These are phyloP conservation scores for Meandrusa payeni DNA, from an alignment of 2,888 invertebrate genomes.

Conservation along the genomic window DNA sequence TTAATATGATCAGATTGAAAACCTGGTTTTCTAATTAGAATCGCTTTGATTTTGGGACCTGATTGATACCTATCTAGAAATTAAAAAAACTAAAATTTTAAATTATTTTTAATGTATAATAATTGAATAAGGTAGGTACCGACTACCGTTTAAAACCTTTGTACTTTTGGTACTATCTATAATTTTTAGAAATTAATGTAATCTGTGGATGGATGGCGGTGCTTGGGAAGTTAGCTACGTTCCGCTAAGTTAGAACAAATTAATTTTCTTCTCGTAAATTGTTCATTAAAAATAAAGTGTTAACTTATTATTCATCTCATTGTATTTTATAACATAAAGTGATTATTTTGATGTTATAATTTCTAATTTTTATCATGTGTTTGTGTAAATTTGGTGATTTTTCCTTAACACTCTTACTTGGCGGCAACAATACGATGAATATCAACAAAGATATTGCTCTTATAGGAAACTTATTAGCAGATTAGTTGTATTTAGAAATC, in stretches of 20 bases:
- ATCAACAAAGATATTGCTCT: conserved; percentile 50
- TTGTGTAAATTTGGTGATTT: conserved; percentile 40
- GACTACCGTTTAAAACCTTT: no score
- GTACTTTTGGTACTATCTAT: no score
- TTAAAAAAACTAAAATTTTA: no score
- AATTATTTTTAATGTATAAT: no score
- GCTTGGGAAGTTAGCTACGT: conserved; percentile 59
- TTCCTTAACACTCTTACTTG: conserved; percentile 46
- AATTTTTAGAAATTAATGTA: no score
- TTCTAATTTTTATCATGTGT: conserved; percentile 40
- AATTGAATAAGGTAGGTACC: no score
- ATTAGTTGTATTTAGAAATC: conserved; percentile 23
- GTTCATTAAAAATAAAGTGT: conserved; percentile 20
- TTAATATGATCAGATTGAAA: no score
- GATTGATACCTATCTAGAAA: no score
- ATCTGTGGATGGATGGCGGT: conserved; percentile 64
- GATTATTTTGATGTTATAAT: conserved; percentile 32
- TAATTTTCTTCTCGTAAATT: conserved; percentile 47
- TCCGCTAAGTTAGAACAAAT: conserved; percentile 40
- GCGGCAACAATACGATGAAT: conserved; percentile 63
- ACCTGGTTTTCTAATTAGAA: no score
- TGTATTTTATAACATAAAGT: conserved; percentile 27
- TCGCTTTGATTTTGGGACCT: no score
- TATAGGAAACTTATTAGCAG: conserved; percentile 56
- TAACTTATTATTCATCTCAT: conserved; percentile 27